Evolutionary conservation across 2,113 vertebrate genomes (phyloP).

Genomic region (Rhombomys opimus): DNA sequence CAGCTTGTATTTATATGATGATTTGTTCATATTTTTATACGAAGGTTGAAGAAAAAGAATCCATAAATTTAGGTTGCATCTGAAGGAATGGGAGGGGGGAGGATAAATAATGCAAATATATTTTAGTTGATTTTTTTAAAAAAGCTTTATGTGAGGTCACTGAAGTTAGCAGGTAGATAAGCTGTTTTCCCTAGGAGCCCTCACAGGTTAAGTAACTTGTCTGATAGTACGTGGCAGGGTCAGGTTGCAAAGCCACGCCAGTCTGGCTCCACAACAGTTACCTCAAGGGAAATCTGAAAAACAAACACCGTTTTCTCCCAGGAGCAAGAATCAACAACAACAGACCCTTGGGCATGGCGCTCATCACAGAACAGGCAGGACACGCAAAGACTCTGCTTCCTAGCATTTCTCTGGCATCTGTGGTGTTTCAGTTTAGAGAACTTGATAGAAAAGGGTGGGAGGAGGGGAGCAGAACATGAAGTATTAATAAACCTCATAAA

Average conservation of each 20-base stretch:
- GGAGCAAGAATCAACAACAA: slow-evolving; percentile 4
- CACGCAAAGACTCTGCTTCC: neutral
- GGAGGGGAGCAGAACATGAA: slow-evolving; percentile 68
- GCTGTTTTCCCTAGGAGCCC: neutral
- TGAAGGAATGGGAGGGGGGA: neutral
- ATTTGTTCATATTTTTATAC: neutral
- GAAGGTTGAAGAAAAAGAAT: neutral
- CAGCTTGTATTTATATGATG: neutral
- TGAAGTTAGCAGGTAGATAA: neutral
- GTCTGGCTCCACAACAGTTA: neutral
- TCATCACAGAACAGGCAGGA: neutral
- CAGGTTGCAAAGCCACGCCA: neutral
- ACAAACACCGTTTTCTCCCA: neutral
- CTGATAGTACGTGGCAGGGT: neutral
- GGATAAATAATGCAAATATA: neutral
- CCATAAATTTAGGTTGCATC: neutral
- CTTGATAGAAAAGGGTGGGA: slow-evolving; percentile 8
- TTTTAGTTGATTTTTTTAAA: neutral
- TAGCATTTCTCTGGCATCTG: slow-evolving; percentile 31
- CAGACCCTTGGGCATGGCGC: neutral
- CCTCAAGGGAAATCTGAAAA: neutral
- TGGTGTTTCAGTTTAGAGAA: slow-evolving; percentile 66
- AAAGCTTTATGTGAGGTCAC: neutral
- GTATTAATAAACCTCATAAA: slow-evolving; percentile 83
- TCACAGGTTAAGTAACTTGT: neutral